Evolutionary conservation across 2,888 invertebrate species (phyloP), one percentile per base, ranked within the genome.

Genomic region (Cloeon dipterum): DNA sequence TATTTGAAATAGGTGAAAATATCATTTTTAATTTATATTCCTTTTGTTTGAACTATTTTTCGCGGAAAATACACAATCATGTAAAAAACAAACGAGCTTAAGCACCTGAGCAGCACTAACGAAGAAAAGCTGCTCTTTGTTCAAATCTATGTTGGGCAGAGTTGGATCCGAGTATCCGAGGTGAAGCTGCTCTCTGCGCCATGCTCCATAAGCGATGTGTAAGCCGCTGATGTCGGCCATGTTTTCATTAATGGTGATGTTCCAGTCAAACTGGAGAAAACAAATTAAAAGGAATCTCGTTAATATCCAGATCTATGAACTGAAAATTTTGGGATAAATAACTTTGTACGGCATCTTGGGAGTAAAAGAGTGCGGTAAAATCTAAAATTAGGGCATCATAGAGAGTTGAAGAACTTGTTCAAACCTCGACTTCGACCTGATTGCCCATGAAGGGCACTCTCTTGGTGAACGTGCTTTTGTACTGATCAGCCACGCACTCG

Each of bases 71-170:
- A 13, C 25, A 17, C 14, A n/a, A n/a, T 36, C 17, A 26, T 25
- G 26, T 13, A 26, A 32, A 32, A 20, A 32, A 16, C 32, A 11
- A 18, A 36, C 18, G 7, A 10, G 26, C 13, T n/a, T n/a, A n/a
- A n/a, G n/a, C n/a, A 61, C 62, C 57, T 61, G 62, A 45, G 63
- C 63, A 41, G 60, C 59, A 44, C 57, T 55, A 41, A 64, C 50
- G 47, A 62, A 63, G 53, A 63, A 63, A 34, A 62, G 50, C 47
- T 64, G 63, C 40, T 53, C 54, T 20, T 59, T 52, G 21, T 55
- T 54, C 37, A 61, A 52, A 29, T 55, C 54, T 20, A 64, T 46
- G 34, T 56, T 57, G 19, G 63, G 62, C 33, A 64, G 49, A 38
- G 51, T 51, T 34, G 52, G 55, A 44, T 55, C 56, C 36, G 34